A percentile compares a stretch with the other conserved stretches of the same genome.
Evolutionary conservation across 2,113 vertebrate genomes (phyloP).

Genomic region (Paedocypris sp.): DNA sequence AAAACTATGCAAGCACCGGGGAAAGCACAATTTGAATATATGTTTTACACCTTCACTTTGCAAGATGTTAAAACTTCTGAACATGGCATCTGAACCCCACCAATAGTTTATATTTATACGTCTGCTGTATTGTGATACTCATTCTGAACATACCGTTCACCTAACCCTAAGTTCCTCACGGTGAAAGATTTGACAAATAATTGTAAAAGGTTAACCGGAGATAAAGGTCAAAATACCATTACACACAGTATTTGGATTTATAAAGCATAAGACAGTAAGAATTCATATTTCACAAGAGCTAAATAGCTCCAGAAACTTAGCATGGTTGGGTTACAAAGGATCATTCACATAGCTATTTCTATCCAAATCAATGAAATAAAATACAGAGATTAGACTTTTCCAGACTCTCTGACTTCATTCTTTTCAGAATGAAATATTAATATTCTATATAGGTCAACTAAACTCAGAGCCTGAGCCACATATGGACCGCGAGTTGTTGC

Average conservation of each 20-base stretch:
- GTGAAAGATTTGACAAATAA: background rate
- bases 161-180: background rate
- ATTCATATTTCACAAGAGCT: background rate
- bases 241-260: background rate
- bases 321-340: constrained; percentile 7
- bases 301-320: constrained; percentile 14
- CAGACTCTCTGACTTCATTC: too few relatives aligned
- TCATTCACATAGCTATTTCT: background rate
- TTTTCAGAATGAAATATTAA: too few relatives aligned
- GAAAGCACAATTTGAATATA: background rate
- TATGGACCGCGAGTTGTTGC: background rate
- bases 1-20: too few relatives aligned
- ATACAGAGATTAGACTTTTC: background rate
- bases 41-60: background rate
- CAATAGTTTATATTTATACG: background rate
- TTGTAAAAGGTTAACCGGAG: background rate
- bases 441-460: too few relatives aligned
- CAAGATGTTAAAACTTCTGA: background rate
- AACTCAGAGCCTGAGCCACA: too few relatives aligned
- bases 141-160: background rate
- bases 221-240: background rate
- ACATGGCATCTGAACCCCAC: background rate
- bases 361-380: constrained; percentile 7
- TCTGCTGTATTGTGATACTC: background rate
- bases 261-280: background rate